These are phyloP conservation scores for Siderastrea radians DNA, from an alignment of 92 coral and sea anemone genomes.

Conservation along the genomic window DNA sequence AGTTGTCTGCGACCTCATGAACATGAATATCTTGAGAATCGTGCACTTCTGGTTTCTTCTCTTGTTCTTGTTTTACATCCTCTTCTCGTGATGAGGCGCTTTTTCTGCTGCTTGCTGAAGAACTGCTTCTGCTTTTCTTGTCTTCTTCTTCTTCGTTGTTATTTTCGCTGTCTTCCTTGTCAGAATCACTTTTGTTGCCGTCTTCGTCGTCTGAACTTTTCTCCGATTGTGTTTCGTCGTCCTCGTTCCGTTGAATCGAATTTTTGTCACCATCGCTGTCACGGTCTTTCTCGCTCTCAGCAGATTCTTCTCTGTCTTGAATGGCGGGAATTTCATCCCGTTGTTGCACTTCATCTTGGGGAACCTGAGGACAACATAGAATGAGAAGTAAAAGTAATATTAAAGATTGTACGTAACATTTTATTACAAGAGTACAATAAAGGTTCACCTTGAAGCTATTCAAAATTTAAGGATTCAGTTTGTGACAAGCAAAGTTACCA, in stretches of 20 bases:
- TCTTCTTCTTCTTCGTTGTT: constrained; percentile 1
- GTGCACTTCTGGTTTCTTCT: background rate
- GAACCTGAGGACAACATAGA: background rate
- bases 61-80: constrained; percentile 13
- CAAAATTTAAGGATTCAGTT: too few species aligned
- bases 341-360: background rate
- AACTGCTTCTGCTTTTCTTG: constrained; percentile 10
- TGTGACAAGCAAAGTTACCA: too few species aligned
- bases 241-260: constrained; percentile 15
- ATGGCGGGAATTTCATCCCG: background rate
- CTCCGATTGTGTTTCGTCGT: constrained; percentile 5
- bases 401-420: background rate
- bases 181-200: constrained; percentile 29
- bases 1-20: constrained; percentile 11
- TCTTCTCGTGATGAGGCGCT: constrained; percentile 23
- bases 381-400: background rate
- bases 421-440: background rate
- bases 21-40: background rate
- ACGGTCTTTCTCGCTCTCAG: background rate
- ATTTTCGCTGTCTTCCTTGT: constrained; percentile 33
- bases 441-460: background rate
- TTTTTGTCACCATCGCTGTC: background rate
- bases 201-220: constrained; percentile 25
- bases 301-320: background rate
- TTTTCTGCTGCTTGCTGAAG: constrained; percentile 30